Evolutionary conservation across 1,140 invertebrate genomes (phyloP).

Genomic region (Drosophila hydei): DNA sequence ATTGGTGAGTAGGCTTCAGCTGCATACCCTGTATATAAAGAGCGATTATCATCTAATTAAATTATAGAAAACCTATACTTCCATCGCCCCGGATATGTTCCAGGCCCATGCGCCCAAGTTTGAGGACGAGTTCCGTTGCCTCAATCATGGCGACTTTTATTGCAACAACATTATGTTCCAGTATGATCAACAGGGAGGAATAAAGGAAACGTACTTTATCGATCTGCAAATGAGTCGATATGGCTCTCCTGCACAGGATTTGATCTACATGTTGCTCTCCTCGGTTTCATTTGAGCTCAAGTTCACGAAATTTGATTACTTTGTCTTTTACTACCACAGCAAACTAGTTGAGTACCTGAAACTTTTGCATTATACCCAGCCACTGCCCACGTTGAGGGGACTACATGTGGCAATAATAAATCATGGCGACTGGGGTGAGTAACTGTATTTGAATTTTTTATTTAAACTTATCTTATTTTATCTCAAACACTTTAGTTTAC

Average conservation of each 20-base stretch:
- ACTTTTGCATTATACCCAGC: slow-evolving; percentile 54
- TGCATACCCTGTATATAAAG: not conserved
- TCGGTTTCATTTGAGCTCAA: slow-evolving; percentile 61
- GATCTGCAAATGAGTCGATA: slow-evolving; percentile 76
- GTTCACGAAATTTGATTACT: slow-evolving; percentile 64
- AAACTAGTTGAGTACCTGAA: slow-evolving; percentile 59
- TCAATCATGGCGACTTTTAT: slow-evolving; percentile 87
- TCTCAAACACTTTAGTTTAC: slow-evolving; percentile 35
- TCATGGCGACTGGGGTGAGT: slow-evolving; percentile 64
- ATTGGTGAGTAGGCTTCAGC: slow-evolving; percentile 38
- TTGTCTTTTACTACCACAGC: slow-evolving; percentile 62
- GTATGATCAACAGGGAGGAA: slow-evolving; percentile 59
- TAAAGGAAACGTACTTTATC: slow-evolving; percentile 58
- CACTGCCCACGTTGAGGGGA: slow-evolving; percentile 46
- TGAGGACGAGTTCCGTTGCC: slow-evolving; percentile 85
- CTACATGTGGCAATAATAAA: slow-evolving; percentile 51
- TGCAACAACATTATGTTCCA: slow-evolving; percentile 84
- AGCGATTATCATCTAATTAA: not conserved
- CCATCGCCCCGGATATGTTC: slow-evolving; percentile 54
- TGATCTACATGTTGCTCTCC: slow-evolving; percentile 66
- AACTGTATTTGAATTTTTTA: not conserved
- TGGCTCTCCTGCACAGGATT: slow-evolving; percentile 65
- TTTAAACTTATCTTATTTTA: not conserved
- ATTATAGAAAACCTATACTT: slow-evolving; percentile 49
- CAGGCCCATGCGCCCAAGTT: slow-evolving; percentile 51